phyloP scores from a whole-genome alignment of 1,140 invertebrate species.

The Schmidtea mediterranea region DNA sequence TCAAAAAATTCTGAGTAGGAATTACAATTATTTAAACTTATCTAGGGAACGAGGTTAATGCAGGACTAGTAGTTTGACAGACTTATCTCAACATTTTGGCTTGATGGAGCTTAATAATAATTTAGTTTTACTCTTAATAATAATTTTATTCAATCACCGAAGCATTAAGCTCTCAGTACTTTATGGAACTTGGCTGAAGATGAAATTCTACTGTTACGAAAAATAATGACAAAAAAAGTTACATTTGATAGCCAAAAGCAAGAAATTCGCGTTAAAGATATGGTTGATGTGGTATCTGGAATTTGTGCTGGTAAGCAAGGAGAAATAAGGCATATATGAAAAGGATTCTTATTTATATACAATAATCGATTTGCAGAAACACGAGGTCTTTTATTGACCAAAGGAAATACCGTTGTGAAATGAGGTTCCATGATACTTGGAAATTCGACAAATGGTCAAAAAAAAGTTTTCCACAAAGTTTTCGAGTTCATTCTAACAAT shows the following conservation, averaged over 20 bases:
- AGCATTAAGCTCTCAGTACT: too few relatives aligned
- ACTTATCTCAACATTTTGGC: too few relatives aligned
- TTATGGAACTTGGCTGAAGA: too few relatives aligned
- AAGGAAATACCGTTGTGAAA: conserved; percentile 59
- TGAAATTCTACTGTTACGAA: conserved; percentile 66
- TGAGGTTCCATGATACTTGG: conserved; percentile 47
- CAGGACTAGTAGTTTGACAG: too few relatives aligned
- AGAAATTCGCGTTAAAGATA: conserved; percentile 64
- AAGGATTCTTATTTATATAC: conserved; percentile 71
- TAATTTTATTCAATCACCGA: too few relatives aligned
- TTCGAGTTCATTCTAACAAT: conserved; percentile 7
- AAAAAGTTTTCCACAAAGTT: conserved; percentile 7
- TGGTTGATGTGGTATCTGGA: conserved; percentile 83
- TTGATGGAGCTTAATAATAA: too few relatives aligned
- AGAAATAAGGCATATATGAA: conserved; percentile 77
- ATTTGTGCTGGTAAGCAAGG: conserved; percentile 41
- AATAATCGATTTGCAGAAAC: conserved; percentile 73
- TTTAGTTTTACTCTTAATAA: too few relatives aligned
- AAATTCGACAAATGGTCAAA: conserved; percentile 7
- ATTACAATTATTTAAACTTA: too few relatives aligned
- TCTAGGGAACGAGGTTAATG: too few relatives aligned
- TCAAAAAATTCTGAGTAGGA: too few relatives aligned
- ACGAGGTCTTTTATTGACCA: conserved; percentile 86
- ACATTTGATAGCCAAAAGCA: conserved; percentile 74
- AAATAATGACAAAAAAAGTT: conserved; percentile 49